These are phyloP conservation scores for Hippolais icterina DNA, from an alignment of 2,113 vertebrate genomes.

Conservation along the genomic window DNA sequence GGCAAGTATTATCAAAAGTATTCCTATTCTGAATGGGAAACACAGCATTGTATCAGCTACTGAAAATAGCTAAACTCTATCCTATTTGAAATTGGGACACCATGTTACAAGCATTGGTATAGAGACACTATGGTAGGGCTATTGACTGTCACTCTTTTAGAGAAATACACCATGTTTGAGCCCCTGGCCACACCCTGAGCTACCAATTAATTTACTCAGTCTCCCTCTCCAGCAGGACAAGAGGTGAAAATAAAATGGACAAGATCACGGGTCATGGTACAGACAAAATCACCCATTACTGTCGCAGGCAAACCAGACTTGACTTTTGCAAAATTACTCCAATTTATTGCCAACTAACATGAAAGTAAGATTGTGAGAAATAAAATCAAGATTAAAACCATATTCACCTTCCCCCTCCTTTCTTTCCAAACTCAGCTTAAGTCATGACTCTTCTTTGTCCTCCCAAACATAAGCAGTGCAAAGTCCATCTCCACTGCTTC, in stretches of 20 bases:
- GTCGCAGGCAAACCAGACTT: background rate
- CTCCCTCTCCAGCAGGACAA: background rate
- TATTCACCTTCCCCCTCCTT: background rate
- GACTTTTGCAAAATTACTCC: background rate
- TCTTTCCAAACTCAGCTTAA: background rate
- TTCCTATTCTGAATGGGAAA: background rate
- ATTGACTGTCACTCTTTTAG: background rate
- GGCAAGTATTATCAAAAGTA: background rate
- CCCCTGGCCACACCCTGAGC: background rate
- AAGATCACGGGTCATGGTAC: background rate
- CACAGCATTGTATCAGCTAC: background rate
- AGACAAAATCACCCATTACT: background rate
- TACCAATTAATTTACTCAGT: background rate
- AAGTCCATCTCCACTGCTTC: background rate
- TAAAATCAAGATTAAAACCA: background rate
- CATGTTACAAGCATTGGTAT: fast-evolving
- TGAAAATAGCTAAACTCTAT: background rate
- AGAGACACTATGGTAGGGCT: background rate
- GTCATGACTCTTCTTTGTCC: background rate
- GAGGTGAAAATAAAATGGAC: background rate
- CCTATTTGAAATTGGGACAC: background rate
- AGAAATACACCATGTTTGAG: background rate
- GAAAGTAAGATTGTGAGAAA: background rate
- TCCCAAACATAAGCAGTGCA: background rate
- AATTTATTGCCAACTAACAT: background rate